These are phyloP conservation scores for Stegostoma tigrinum DNA, from an alignment of 2,113 vertebrate genomes.

Conservation along the genomic window DNA sequence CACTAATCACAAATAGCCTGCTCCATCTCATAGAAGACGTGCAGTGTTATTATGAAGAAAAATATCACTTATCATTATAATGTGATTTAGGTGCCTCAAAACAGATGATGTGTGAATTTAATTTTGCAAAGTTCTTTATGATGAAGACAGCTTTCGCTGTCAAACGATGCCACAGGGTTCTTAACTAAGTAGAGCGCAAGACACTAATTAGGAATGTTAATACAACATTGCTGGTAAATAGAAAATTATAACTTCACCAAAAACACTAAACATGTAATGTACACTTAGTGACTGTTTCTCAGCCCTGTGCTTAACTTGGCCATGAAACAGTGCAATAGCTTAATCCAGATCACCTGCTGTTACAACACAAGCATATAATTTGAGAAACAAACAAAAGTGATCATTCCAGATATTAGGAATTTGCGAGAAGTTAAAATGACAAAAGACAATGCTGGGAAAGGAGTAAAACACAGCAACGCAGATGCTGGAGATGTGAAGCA, in stretches of 20 bases:
- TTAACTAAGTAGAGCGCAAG: slow-evolving; percentile 12
- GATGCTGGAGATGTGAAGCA: neutral
- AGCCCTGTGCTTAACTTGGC: slow-evolving; percentile 8
- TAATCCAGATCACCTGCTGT: slow-evolving; percentile 7
- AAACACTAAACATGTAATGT: neutral
- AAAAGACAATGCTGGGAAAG: too few species aligned
- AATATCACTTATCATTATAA: slow-evolving; percentile 24
- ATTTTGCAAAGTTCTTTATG: slow-evolving; percentile 27
- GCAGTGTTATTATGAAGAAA: neutral
- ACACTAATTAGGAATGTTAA: slow-evolving; percentile 30
- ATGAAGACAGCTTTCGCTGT: neutral
- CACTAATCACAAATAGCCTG: slow-evolving; percentile 14
- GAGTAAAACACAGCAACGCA: neutral
- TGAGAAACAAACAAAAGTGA: neutral
- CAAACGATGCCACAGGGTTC: slow-evolving; percentile 24
- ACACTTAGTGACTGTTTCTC: neutral
- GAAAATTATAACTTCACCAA: slow-evolving; percentile 28
- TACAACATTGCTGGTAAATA: neutral
- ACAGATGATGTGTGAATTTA: slow-evolving; percentile 32
- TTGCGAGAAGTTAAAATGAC: neutral
- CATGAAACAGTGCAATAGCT: neutral
- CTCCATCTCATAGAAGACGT: neutral
- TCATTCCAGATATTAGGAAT: neutral
- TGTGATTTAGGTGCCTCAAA: slow-evolving; percentile 13
- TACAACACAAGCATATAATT: slow-evolving; percentile 3